Evolutionary conservation across 2,113 vertebrate species (phyloP), one percentile per base, ranked within the genome.

Genomic region (Rhombomys opimus): DNA sequence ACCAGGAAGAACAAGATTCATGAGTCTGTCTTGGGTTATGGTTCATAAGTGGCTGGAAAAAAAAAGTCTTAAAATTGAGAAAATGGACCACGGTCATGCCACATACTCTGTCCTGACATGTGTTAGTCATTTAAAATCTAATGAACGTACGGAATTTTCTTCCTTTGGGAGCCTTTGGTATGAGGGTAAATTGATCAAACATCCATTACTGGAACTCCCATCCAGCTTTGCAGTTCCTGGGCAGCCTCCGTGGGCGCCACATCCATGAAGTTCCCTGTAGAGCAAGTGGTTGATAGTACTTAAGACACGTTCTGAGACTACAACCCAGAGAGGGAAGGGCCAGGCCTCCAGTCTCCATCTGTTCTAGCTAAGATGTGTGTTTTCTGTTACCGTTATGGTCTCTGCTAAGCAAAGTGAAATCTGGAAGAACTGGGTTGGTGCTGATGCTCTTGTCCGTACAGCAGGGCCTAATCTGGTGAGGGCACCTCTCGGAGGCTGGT

Each of bases 281-380:
- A 30, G 25, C 32, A n/a, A 23, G n/a, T 41, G 0, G 18, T 6
- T 17, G 41, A 3, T 4, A 1, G 30, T 61, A 57, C n/a, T 10
- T 61, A 67, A 38, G 7, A 23, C 23, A 9, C 3, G 2, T 30
- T 8, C 4, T 14, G 32, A 77, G 46, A 72, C 20, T 38, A 57
- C 46, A 46, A 38, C 25, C 18, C 70, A 80, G 89, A 72, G 73
- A 88, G 23, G 11, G 73, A 23, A 52, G 63, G 80, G 5, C 57
- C 15, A 25, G 12, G 35, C 20, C 35, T 80, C 57, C 61, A 25
- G 17, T 2, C 61, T 30, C 75, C 46, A 17, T 63, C n/a, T n/a
- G 2, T n/a, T 35, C 30, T 30, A 7, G 77, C 65, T 9, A 22
- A 54, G 18, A 46, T 22, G 52, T 67, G 9, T 52, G 63, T 15